Evolutionary conservation across 1,140 invertebrate genomes (phyloP), one percentile per base, ranked within the genome.

Genomic region (Vollenhovia emeryi): DNA sequence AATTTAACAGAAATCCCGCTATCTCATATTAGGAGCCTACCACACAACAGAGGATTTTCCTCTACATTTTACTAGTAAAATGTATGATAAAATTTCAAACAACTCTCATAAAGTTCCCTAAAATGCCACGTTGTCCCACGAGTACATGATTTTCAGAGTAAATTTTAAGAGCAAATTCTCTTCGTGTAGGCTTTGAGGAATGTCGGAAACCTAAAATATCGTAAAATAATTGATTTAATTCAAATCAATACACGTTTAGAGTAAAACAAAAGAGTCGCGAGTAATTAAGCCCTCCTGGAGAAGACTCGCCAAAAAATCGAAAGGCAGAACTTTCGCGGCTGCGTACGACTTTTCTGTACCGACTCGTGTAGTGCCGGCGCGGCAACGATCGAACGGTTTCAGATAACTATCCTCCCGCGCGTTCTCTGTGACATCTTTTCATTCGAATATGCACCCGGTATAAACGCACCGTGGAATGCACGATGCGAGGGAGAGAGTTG

Each of bases 391-490:
- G 71, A 85, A 78, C 43, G 74, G 21, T 62, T 66, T 57, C 73
- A 82, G 50, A 82, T 59, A 85, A 80, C 24, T 59, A 57, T 33
- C 60, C 11, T 84, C 33, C 48, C 3, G 36, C n/a, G 33, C 18
- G n/a, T 45, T n/a, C 36, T 55, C 83, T 69, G n/a, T 40, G 48
- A 71, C 69, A 40, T 85, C 84, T 60, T 73, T 68, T 64, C 57
- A 79, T 80, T 74, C 59, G 85, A 68, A 69, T 52, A 66, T 82
- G 50, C 60, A 68, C 45, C 40, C 74, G n/a, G 11, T 5, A 52
- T 86, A 87, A 87, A 89, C 66, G 43, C 21, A 52, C 30, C 40
- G 9, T 18, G 48, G 36, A 52, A 80, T 74, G 52, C n/a, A 64
- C 27, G 84, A 50, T 43, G 59, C 30, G 59, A 36, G 30, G 18